These are phyloP conservation scores for Piaya cayana DNA, from an alignment of 2,113 vertebrate species.

Conservation along the genomic window DNA sequence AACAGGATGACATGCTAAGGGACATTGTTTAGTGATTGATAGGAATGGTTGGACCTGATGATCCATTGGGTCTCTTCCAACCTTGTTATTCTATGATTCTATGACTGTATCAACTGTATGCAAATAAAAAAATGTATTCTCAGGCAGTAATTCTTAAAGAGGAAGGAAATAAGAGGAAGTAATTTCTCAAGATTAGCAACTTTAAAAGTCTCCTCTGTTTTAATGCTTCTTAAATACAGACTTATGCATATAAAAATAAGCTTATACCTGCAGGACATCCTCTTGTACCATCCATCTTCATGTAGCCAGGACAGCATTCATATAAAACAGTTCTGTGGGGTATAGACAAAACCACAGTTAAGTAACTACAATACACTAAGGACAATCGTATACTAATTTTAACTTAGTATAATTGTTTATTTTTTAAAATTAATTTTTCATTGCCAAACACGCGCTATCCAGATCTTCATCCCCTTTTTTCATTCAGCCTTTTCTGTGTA, in stretches of 20 bases:
- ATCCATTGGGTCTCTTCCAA: too few relatives aligned
- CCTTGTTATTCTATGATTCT: too few relatives aligned
- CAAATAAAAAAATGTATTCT: background rate
- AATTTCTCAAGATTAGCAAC: background rate
- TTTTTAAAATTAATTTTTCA: background rate
- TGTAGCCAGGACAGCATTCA: conserved; percentile 97
- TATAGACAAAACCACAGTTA: background rate
- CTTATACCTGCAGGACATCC: conserved; percentile 94
- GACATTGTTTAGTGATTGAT: too few relatives aligned
- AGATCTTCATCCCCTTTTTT: background rate
- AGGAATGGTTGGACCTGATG: too few relatives aligned
- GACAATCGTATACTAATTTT: background rate
- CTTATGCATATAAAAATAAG: background rate
- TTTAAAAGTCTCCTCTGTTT: background rate
- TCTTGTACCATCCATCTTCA: conserved; percentile 86
- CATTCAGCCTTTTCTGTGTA: background rate
- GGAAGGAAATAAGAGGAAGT: background rate
- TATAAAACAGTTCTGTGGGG: conserved; percentile 87
- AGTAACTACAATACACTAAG: background rate
- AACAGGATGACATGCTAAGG: too few relatives aligned
- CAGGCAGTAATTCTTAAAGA: background rate
- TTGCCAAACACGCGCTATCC: background rate
- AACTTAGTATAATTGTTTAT: background rate
- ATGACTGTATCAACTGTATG: background rate
- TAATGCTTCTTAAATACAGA: background rate